These are phyloP conservation scores for Nymphalis polychloros DNA, from an alignment of 2,888 invertebrate species.

Conservation along the genomic window DNA sequence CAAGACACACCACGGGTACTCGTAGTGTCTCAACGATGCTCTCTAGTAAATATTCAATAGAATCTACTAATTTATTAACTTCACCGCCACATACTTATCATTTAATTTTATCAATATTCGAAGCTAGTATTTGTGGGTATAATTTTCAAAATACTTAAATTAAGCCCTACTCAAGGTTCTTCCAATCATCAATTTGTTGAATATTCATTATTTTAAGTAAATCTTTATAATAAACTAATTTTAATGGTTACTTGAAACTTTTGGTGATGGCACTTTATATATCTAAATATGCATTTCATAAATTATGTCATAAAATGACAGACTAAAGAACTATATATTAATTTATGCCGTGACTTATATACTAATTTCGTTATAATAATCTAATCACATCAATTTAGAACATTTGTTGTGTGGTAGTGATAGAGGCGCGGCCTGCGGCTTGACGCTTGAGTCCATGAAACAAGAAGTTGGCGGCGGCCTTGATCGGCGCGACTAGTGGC, in stretches of 20 bases:
- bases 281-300: constrained; percentile 67
- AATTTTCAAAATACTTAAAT: constrained; percentile 34
- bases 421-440: constrained; percentile 69
- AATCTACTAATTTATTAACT: constrained; percentile 53
- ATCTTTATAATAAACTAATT: constrained; percentile 61
- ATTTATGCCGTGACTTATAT: constrained; percentile 76
- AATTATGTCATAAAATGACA: constrained; percentile 78
- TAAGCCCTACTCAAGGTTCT: constrained; percentile 34
- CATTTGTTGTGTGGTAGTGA: constrained; percentile 80
- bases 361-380: constrained; percentile 70
- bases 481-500: constrained; percentile 82
- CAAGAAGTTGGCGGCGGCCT: constrained; percentile 86
- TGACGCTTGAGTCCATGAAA: constrained; percentile 84
- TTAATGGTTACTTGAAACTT: constrained; percentile 74
- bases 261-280: constrained; percentile 68
- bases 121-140: constrained; percentile 57
- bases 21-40: constrained; percentile 9
- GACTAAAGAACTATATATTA: constrained; percentile 73
- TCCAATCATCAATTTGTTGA: constrained; percentile 38
- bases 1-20: constrained; percentile 9
- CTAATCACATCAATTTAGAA: constrained; percentile 82
- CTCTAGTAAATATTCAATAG: constrained; percentile 28
- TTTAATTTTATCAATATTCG: constrained; percentile 48
- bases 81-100: constrained; percentile 51
- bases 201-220: constrained; percentile 47